phyloP scores from a whole-genome alignment of 2,113 vertebrate species.

The Cisticola juncidis region DNA sequence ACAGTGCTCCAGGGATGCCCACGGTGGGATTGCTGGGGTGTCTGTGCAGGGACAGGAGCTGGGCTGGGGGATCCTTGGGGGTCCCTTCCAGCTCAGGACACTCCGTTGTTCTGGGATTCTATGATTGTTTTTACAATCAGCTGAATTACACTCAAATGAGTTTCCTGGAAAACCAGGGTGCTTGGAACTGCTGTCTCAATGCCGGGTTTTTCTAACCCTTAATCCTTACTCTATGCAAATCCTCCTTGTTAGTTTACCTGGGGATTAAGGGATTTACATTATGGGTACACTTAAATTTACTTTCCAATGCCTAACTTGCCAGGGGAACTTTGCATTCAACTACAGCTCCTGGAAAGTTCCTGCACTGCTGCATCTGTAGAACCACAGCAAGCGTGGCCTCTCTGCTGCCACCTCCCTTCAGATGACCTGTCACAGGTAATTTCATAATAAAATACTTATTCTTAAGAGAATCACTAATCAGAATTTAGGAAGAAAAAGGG shows the following conservation, averaged over 20 bases:
- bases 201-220: background rate
- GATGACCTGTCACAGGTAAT: background rate
- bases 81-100: background rate
- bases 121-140: background rate
- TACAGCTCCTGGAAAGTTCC: background rate
- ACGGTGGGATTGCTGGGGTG: background rate
- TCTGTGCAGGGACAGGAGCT: accelerated
- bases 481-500: background rate
- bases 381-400: background rate
- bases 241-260: background rate
- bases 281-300: background rate
- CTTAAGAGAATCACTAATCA: background rate
- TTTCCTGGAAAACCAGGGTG: background rate
- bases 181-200: background rate
- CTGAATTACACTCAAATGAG: background rate
- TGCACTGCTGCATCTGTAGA: background rate
- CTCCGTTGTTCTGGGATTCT: background rate
- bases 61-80: accelerated
- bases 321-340: background rate
- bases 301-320: background rate
- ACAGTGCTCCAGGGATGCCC: background rate
- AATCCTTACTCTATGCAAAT: background rate
- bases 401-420: background rate
- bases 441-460: background rate
- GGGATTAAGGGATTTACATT: background rate